Evolutionary conservation across 35 echinoderm and acorn worm genomes (phyloP).

Genomic region (Ophioderma brevispina): DNA sequence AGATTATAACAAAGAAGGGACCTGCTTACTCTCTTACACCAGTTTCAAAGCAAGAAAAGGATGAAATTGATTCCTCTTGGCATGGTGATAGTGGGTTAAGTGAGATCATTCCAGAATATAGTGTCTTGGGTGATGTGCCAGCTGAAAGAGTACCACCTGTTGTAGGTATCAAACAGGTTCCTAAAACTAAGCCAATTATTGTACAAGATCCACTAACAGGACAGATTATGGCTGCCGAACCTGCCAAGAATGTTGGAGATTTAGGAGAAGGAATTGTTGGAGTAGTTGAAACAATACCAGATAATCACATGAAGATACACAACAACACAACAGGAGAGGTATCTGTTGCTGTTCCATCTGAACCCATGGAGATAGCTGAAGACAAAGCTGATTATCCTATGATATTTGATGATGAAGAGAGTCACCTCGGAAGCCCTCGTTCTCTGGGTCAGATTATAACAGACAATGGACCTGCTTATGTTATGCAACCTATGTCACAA

Average conservation of each 20-base stretch:
- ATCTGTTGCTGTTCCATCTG: neutral
- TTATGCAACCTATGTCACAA: slow-evolving; percentile 52
- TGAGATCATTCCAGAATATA: neutral
- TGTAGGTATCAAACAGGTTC: slow-evolving; percentile 32
- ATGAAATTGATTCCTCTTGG: neutral
- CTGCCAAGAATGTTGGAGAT: slow-evolving; percentile 38
- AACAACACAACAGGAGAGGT: slow-evolving; percentile 13
- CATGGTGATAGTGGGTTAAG: neutral
- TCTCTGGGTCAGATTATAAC: slow-evolving; percentile 52
- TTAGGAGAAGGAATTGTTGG: neutral
- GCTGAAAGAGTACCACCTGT: slow-evolving; percentile 29
- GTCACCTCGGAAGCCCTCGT: neutral
- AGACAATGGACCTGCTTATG: slow-evolving; percentile 72
- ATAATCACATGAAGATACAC: slow-evolving; percentile 38
- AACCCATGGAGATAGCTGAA: neutral
- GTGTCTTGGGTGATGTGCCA: neutral
- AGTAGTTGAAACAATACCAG: neutral
- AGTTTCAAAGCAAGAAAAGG: neutral
- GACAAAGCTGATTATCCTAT: neutral
- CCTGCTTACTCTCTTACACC: slow-evolving; percentile 19
- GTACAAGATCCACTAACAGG: slow-evolving; percentile 59
- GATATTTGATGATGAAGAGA: neutral
- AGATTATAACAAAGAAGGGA: slow-evolving; percentile 47
- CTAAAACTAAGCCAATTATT: slow-evolving; percentile 21
- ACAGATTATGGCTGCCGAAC: slow-evolving; percentile 42